phyloP scores from a whole-genome alignment of 2,113 vertebrate species.

The Eulemur rufifrons region DNA sequence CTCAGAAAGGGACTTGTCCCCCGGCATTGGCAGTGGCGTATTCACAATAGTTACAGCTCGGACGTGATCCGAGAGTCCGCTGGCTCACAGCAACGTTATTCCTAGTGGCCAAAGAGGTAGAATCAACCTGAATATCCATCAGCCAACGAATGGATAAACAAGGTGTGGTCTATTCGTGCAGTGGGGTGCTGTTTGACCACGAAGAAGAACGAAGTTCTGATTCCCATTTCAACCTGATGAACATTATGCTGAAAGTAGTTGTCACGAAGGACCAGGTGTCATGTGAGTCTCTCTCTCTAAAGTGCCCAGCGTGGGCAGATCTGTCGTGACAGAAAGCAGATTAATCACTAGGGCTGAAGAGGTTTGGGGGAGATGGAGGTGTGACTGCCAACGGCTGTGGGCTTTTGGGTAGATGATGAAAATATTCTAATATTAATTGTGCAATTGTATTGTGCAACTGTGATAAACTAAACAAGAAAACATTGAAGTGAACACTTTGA shows the following conservation, averaged over 20 bases:
- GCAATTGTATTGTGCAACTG: not conserved
- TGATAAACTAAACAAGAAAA: too few species aligned
- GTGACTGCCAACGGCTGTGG: not conserved
- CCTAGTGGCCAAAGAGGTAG: not conserved
- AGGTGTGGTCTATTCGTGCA: not conserved
- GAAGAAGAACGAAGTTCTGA: not conserved
- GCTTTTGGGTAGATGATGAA: not conserved
- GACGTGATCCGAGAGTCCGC: not conserved
- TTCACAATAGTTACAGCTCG: not conserved
- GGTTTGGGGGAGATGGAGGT: not conserved
- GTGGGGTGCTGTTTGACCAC: not conserved
- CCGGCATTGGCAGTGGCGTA: too few species aligned
- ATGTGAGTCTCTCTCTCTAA: not conserved
- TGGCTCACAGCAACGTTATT: fast-evolving
- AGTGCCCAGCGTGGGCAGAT: not conserved
- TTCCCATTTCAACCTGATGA: fast-evolving
- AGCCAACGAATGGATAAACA: not conserved
- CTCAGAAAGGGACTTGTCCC: not conserved
- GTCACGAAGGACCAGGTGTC: not conserved
- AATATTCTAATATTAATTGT: too few species aligned
- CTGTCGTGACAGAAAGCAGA: not conserved
- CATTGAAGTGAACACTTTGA: not conserved
- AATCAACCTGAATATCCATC: not conserved
- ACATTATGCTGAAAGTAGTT: not conserved
- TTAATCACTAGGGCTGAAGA: not conserved